Conservation (phyloP, 2,797 vertebrate species). For the Peromyscus aztecus region DNA sequence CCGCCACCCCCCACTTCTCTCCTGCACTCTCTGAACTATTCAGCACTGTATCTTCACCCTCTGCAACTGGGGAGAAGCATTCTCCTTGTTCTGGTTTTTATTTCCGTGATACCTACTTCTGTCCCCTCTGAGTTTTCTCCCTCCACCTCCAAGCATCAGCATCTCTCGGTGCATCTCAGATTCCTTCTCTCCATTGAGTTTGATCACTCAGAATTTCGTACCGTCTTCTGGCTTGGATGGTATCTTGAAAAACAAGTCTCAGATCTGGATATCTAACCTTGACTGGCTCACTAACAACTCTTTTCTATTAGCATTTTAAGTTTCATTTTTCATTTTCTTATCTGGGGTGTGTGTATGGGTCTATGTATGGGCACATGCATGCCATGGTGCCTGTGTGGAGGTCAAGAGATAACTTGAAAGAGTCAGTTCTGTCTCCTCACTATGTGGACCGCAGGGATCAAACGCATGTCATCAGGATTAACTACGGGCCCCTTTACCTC, state of each 20-base stretch:
- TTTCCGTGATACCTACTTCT: background rate
- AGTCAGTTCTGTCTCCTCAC: too few relatives aligned
- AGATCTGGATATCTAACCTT: background rate
- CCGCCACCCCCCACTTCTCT: rapidly evolving
- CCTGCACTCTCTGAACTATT: background rate
- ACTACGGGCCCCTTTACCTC: background rate
- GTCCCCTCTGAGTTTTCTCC: background rate
- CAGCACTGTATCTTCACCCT: background rate
- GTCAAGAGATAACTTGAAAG: background rate
- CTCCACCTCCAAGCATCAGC: background rate
- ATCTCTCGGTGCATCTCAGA: background rate
- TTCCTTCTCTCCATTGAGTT: background rate
- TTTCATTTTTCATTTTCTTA: background rate
- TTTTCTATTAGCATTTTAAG: background rate
- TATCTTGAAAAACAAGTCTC: background rate
- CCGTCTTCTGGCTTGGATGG: background rate
- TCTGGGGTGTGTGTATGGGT: background rate
- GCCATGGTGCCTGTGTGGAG: background rate
- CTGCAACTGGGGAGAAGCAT: background rate
- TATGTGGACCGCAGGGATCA: background rate
- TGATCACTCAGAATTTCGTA: background rate
- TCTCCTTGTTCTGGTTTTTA: background rate
- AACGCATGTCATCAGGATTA: background rate
- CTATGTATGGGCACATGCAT: background rate
- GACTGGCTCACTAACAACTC: background rate